phyloP scores from a whole-genome alignment of 1,140 invertebrate species.

The Drosophila setifemur region DNA sequence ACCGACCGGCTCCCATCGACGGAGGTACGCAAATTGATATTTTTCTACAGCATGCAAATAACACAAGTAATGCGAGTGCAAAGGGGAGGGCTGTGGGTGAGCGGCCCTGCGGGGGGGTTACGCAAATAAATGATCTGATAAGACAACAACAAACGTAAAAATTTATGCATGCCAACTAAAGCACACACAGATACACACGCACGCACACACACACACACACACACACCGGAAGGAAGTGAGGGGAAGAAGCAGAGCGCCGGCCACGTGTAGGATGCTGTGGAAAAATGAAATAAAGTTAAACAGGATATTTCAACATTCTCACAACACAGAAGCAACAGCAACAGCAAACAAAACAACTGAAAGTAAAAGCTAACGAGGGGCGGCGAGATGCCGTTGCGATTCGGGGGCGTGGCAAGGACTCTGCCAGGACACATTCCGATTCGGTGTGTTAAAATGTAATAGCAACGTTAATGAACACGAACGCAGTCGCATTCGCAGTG shows the following conservation, averaged over 20 bases:
- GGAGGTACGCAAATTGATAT: conserved; percentile 79
- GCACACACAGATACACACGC: conserved; percentile 37
- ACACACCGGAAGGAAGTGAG: conserved; percentile 3
- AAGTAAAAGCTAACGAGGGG: conserved; percentile 60
- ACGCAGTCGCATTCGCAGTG: conserved; percentile 65
- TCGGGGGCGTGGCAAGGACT: conserved; percentile 49
- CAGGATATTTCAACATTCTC: conserved; percentile 76
- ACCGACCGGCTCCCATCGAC: conserved; percentile 33
- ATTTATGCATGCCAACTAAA: conserved; percentile 79
- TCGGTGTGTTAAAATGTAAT: conserved; percentile 80
- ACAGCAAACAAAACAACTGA: conserved; percentile 69
- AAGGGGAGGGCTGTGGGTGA: not conserved
- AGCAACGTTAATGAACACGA: conserved; percentile 80
- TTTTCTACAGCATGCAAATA: conserved; percentile 80
- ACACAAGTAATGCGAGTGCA: conserved; percentile 65
- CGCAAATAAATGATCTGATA: conserved; percentile 77
- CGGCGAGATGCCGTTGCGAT: not conserved
- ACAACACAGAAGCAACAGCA: conserved; percentile 14
- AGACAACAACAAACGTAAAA: conserved; percentile 80
- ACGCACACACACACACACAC: conserved; percentile 7
- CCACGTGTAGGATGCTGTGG: conserved; percentile 77
- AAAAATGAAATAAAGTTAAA: conserved; percentile 81
- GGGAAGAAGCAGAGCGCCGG: conserved; percentile 16
- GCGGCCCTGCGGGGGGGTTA: not conserved
- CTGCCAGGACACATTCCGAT: conserved; percentile 73